phyloP scores from a whole-genome alignment of 2,113 vertebrate genomes.

The Cryptotis parvus region DNA sequence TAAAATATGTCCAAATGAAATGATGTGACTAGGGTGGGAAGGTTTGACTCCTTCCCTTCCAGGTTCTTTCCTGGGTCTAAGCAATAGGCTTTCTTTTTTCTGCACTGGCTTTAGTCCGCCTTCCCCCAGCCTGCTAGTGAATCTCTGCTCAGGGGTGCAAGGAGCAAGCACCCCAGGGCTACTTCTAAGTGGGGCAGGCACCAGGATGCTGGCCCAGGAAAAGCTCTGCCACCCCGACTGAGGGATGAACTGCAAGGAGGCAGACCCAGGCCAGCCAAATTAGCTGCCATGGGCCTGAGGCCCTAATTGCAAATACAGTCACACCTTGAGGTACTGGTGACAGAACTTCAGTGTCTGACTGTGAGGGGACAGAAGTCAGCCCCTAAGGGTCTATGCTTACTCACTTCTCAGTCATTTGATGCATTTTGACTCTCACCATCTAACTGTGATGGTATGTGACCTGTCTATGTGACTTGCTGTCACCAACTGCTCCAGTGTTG shows the following conservation, averaged over 20 bases:
- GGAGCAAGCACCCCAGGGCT: not conserved
- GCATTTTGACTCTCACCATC: too few species aligned
- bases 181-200: not conserved
- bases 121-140: not conserved
- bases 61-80: not conserved
- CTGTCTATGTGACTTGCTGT: not conserved
- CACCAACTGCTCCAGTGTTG: too few species aligned
- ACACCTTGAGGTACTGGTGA: not conserved
- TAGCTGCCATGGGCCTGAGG: not conserved
- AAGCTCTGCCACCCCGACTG: fast-evolving
- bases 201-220: not conserved
- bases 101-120: fast-evolving
- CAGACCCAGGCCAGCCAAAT: not conserved
- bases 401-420: not conserved
- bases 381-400: not conserved
- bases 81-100: not conserved
- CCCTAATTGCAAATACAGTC: not conserved
- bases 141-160: not conserved
- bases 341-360: not conserved
- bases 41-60: not conserved
- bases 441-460: not conserved
- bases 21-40: not conserved
- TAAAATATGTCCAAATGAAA: not conserved
- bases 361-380: not conserved
- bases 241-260: not conserved